A percentile compares a stretch with the other conserved stretches of the same genome.
Conservation (phyloP, 2,797 vertebrate species). For the Enteromius radiatus region DNA sequence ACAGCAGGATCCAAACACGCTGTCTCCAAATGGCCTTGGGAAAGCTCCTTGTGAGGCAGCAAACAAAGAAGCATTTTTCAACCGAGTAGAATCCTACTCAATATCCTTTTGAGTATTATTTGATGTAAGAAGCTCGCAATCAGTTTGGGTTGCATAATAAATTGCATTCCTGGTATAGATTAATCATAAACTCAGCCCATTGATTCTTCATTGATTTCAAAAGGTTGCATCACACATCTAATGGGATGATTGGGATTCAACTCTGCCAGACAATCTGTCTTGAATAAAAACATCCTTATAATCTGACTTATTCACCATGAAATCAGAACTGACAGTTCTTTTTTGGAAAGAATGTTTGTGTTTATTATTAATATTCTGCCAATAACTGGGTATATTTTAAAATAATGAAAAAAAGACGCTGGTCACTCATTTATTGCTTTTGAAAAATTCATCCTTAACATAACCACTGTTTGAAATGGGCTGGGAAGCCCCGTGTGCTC, state of each 20-base stretch:
- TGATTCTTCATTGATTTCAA: not conserved
- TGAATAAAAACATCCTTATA: not conserved
- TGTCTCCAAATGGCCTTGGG: conserved; percentile 72
- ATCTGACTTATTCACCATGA: not conserved
- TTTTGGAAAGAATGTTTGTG: not conserved
- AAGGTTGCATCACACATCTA: not conserved
- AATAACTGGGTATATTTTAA: not conserved
- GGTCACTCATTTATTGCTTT: not conserved
- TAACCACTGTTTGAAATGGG: conserved; percentile 89
- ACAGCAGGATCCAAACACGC: conserved; percentile 65
- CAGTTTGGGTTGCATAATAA: not conserved
- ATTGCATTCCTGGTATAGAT: not conserved
- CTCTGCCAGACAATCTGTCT: not conserved
- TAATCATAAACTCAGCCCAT: not conserved
- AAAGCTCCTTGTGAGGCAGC: conserved; percentile 81
- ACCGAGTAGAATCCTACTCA: conserved; percentile 90
- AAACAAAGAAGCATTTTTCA: conserved; percentile 91
- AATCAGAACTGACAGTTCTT: not conserved
- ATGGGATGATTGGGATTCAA: not conserved
- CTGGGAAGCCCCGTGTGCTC: conserved; percentile 84
- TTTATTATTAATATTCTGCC: not conserved
- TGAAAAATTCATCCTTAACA: conserved; percentile 70
- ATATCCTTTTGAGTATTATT: conserved; percentile 85
- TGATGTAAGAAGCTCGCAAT: not conserved
- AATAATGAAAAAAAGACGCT: not conserved